Percentiles rank a stretch among this genome's conserved stretches.
phyloP scores from a whole-genome alignment of 2,888 invertebrate species.

The Mactromeris polynyma region DNA sequence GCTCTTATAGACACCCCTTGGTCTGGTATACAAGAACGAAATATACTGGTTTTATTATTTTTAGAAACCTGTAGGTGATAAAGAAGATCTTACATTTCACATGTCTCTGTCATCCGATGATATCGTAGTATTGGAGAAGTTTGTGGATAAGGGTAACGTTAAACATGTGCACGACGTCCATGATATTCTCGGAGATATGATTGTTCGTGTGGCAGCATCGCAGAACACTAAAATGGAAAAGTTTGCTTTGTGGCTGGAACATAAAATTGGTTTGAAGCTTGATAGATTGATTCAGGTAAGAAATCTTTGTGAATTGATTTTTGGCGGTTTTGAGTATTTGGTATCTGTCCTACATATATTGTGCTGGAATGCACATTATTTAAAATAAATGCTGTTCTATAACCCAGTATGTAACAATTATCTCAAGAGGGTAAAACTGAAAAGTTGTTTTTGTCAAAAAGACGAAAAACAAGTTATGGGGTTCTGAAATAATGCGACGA shows the following conservation, averaged over 20 bases:
- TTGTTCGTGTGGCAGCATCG: constrained; percentile 54
- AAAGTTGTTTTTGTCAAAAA: too few species aligned
- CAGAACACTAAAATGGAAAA: constrained; percentile 54
- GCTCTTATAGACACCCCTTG: too few species aligned
- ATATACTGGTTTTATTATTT: background rate
- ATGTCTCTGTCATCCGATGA: constrained; percentile 65
- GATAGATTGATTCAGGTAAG: constrained; percentile 70
- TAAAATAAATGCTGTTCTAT: too few species aligned
- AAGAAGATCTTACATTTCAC: constrained; percentile 69
- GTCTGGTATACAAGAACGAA: too few species aligned
- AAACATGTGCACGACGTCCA: constrained; percentile 71
- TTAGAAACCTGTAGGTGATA: constrained; percentile 47
- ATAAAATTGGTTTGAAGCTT: constrained; percentile 69
- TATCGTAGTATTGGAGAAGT: constrained; percentile 62
- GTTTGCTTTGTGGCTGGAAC: constrained; percentile 65
- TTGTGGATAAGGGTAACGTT: constrained; percentile 52
- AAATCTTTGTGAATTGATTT: background rate
- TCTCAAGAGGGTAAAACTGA: too few species aligned
- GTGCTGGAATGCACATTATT: too few species aligned
- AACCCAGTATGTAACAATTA: too few species aligned
- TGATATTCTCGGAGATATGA: constrained; percentile 70
- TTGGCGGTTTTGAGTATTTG: too few species aligned
- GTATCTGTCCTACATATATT: too few species aligned
- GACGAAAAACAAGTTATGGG: too few species aligned
- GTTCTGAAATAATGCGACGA: too few species aligned